phyloP scores from a whole-genome alignment of 64 coral and sea anemone genomes.

The Stichodactyla mertensii region DNA sequence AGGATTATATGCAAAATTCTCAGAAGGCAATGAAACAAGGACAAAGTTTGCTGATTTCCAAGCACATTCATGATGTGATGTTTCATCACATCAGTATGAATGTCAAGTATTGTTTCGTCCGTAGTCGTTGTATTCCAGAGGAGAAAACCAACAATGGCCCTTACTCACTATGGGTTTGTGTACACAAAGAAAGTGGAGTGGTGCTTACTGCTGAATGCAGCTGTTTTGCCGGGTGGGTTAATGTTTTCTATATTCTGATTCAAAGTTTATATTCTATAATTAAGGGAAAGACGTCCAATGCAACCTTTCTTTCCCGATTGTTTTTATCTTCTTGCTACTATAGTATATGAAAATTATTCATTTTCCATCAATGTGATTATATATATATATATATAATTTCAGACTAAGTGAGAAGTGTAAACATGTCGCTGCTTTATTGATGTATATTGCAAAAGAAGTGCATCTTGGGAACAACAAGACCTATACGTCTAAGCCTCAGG shows the following conservation, averaged over 20 bases:
- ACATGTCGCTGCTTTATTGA: slow-evolving; percentile 37
- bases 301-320: no score
- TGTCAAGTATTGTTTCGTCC: neutral
- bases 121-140: neutral
- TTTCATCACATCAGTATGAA: neutral
- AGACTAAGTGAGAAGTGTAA: slow-evolving; percentile 33
- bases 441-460: slow-evolving; percentile 29
- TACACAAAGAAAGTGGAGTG: slow-evolving; percentile 42
- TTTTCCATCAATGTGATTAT: neutral
- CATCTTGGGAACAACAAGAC: slow-evolving; percentile 39
- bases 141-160: slow-evolving; percentile 30
- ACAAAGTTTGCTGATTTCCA: neutral
- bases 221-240: slow-evolving; percentile 57
- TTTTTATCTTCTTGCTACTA: neutral
- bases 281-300: no score
- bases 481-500: slow-evolving; percentile 50
- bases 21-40: neutral
- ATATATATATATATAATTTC: slow-evolving; percentile 13
- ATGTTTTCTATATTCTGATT: no score
- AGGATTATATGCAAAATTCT: neutral
- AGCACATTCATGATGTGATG: neutral
- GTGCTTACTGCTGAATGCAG: slow-evolving; percentile 33
- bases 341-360: neutral
- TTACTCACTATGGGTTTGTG: slow-evolving; percentile 44
- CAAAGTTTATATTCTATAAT: no score